Conservation (phyloP, 2,113 vertebrate genomes). For the Nycticryphes semicollaris region DNA sequence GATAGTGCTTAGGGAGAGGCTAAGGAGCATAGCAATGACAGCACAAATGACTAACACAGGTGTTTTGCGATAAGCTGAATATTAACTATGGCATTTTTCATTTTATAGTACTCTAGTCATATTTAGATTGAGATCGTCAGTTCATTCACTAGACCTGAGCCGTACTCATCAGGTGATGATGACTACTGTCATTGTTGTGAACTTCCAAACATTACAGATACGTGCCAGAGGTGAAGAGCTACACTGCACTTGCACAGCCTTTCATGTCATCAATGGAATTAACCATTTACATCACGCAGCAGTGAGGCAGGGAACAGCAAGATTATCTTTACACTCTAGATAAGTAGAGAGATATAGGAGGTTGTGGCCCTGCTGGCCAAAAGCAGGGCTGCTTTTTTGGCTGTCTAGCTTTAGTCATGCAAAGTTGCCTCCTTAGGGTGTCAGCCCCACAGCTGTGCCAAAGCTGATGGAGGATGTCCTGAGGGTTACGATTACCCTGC, state of each 20-base stretch:
- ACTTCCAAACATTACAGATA: background rate
- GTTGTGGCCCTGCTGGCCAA: background rate
- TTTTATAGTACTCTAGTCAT: background rate
- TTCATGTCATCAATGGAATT: background rate
- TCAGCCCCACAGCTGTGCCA: background rate
- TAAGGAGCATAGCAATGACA: background rate
- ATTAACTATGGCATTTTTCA: background rate
- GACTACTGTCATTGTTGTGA: background rate
- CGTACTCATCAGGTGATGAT: background rate
- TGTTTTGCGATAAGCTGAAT: background rate
- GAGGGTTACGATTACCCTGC: background rate
- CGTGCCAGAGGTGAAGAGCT: background rate
- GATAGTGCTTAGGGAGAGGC: background rate
- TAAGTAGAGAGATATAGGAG: background rate
- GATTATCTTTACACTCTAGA: background rate
- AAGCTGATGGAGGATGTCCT: background rate
- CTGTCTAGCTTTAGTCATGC: background rate
- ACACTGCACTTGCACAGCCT: background rate
- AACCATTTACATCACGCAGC: background rate
- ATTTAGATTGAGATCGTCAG: background rate
- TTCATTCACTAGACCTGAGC: constrained; percentile 1
- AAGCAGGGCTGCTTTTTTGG: background rate
- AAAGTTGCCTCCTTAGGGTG: background rate
- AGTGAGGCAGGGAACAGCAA: background rate
- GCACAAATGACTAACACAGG: background rate